phyloP scores from a whole-genome alignment of 2,113 vertebrate species.

The Coregonus clupeaformis region DNA sequence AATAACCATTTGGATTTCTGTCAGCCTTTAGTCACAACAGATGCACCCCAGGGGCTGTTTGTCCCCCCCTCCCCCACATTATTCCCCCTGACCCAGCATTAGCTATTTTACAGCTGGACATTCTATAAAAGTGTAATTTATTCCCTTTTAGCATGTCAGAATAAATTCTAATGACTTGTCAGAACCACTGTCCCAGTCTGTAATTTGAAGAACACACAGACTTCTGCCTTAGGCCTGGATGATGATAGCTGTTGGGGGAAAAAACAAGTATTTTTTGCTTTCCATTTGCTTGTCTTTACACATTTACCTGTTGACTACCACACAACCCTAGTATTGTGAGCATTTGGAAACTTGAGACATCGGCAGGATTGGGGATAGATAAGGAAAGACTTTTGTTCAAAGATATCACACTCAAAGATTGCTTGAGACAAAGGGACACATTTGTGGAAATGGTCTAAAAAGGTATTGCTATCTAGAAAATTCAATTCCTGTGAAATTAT shows the following conservation, averaged over 20 bases:
- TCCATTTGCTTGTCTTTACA: conserved; percentile 25
- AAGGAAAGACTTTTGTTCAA: neutral
- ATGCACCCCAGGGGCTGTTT: conserved; percentile 38
- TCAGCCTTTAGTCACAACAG: conserved; percentile 44
- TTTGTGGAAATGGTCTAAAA: conserved; percentile 50
- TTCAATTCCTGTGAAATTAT: conserved; percentile 50
- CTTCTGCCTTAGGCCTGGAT: neutral
- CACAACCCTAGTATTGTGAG: conserved; percentile 14
- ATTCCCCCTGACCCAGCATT: conserved; percentile 73
- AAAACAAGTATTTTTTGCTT: neutral
- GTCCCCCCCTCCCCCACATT: neutral
- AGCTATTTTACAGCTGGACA: conserved; percentile 78
- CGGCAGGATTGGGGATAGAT: conserved; percentile 4
- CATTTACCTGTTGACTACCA: conserved; percentile 17
- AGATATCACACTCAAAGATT: conserved; percentile 2
- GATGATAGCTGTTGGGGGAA: neutral
- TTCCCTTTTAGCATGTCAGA: conserved; percentile 87
- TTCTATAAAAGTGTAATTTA: conserved; percentile 86
- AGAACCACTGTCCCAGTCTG: conserved; percentile 80
- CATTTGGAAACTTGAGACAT: neutral
- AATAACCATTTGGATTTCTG: conserved; percentile 34
- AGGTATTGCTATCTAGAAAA: conserved; percentile 57
- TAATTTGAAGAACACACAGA: conserved; percentile 56
- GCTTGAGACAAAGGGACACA: conserved; percentile 28
- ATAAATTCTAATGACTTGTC: conserved; percentile 82